A percentile compares a stretch with the other conserved stretches of the same genome.
Evolutionary conservation across 2,113 vertebrate genomes (phyloP).

Genomic region (Protomyctophum bolini): DNA sequence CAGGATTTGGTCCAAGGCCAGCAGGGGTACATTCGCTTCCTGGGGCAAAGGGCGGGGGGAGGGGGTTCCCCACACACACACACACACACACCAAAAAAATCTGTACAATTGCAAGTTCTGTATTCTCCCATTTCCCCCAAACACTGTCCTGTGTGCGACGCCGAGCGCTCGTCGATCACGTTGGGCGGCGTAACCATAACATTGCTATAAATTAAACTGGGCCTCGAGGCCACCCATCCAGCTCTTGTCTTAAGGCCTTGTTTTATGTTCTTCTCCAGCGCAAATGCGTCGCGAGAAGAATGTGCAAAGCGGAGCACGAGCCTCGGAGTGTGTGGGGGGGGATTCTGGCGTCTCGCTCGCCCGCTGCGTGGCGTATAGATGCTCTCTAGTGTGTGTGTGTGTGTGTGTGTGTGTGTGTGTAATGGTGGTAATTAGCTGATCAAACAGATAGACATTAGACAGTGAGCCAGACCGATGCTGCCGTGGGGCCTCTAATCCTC

Average conservation of each 20-base stretch:
- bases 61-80: no score
- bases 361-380: slow-evolving; percentile 9
- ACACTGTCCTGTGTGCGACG: no score
- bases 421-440: slow-evolving; percentile 66
- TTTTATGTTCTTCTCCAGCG: slow-evolving; percentile 29
- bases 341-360: background rate
- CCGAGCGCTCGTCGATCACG: no score
- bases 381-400: slow-evolving; percentile 16
- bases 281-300: slow-evolving; percentile 13
- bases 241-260: slow-evolving; percentile 18
- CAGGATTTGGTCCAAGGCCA: no score
- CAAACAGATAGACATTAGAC: slow-evolving; percentile 57
- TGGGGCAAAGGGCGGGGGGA: no score
- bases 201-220: slow-evolving; percentile 25
- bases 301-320: slow-evolving; percentile 1
- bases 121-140: no score
- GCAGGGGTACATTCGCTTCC: no score
- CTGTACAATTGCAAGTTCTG: no score
- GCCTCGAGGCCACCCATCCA: slow-evolving; percentile 5
- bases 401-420: background rate
- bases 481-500: slow-evolving; percentile 53
- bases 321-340: background rate
- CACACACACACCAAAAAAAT: no score
- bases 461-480: slow-evolving; percentile 27
- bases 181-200: background rate